Conservation (phyloP, 1,140 invertebrate species). For the Rhyzopertha dominica region DNA sequence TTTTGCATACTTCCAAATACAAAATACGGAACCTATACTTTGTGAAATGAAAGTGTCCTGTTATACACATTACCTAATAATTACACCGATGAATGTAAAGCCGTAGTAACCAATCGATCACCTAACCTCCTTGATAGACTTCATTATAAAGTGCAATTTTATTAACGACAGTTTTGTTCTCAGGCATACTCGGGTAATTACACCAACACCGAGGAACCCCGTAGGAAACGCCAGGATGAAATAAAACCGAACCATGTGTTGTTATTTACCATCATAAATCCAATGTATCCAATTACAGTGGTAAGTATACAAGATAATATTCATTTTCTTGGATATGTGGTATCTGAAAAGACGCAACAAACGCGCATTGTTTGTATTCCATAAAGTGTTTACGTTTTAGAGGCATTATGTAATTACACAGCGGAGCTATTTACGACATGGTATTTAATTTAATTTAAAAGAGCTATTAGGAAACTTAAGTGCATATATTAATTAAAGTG, state of each 20-base stretch:
- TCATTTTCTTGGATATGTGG: conserved; percentile 6
- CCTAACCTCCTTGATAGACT: background rate
- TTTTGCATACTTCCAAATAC: background rate
- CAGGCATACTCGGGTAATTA: conserved; percentile 57
- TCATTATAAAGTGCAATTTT: background rate
- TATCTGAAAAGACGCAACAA: too few species aligned
- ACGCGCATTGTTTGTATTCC: too few species aligned
- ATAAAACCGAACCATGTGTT: conserved; percentile 85
- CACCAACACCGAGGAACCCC: conserved; percentile 53
- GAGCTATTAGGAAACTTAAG: too few species aligned
- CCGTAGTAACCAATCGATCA: background rate
- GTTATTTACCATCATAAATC: conserved; percentile 93
- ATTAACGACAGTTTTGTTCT: conserved; percentile 36
- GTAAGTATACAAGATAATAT: conserved; percentile 84
- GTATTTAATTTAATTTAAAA: too few species aligned
- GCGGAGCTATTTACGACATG: too few species aligned
- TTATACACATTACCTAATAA: background rate
- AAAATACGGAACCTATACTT: conserved; percentile 4
- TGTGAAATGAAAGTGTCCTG: background rate
- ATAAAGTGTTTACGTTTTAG: background rate
- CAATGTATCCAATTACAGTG: conserved; percentile 97
- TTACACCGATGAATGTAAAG: background rate
- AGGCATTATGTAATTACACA: background rate
- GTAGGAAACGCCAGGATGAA: conserved; percentile 59
- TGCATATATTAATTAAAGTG: too few species aligned